Conservation (phyloP, 2,113 vertebrate species). For the Arvicanthis niloticus region DNA sequence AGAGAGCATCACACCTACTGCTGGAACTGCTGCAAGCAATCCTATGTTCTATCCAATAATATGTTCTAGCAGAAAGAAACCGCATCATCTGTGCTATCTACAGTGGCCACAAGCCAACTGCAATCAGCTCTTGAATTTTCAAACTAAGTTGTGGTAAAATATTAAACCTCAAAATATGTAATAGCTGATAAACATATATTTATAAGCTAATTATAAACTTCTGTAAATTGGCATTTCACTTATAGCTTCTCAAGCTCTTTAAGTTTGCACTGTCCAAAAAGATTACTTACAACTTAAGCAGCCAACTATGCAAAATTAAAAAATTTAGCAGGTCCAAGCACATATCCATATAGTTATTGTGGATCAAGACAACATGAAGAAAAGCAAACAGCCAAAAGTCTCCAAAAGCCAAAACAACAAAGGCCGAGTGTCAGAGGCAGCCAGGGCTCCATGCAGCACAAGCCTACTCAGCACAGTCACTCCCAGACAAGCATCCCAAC, state of each 20-base stretch:
- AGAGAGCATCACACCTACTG: not conserved
- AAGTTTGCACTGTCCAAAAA: constrained; percentile 63
- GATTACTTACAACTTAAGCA: constrained; percentile 76
- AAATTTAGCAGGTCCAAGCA: constrained; percentile 75
- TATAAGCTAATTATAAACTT: constrained; percentile 46
- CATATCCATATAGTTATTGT: constrained; percentile 68
- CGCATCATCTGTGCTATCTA: not conserved
- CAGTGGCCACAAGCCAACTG: not conserved
- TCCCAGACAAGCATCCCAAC: constrained; percentile 77
- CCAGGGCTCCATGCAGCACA: constrained; percentile 79
- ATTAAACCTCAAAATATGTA: constrained; percentile 35
- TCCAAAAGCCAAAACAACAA: not conserved
- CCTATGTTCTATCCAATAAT: not conserved
- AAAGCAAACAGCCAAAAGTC: constrained; percentile 76
- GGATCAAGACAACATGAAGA: constrained; percentile 70
- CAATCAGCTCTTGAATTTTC: constrained; percentile 31
- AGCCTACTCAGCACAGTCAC: constrained; percentile 62
- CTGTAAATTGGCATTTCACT: constrained; percentile 60
- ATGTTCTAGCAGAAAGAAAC: not conserved
- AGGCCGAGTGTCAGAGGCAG: constrained; percentile 77
- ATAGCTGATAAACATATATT: constrained; percentile 40
- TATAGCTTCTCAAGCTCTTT: constrained; percentile 66
- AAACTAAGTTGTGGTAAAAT: constrained; percentile 44
- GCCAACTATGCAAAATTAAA: constrained; percentile 81
- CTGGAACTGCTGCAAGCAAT: not conserved